phyloP scores from a whole-genome alignment of 2,113 vertebrate species.

The Sminthopsis crassicaudata region DNA sequence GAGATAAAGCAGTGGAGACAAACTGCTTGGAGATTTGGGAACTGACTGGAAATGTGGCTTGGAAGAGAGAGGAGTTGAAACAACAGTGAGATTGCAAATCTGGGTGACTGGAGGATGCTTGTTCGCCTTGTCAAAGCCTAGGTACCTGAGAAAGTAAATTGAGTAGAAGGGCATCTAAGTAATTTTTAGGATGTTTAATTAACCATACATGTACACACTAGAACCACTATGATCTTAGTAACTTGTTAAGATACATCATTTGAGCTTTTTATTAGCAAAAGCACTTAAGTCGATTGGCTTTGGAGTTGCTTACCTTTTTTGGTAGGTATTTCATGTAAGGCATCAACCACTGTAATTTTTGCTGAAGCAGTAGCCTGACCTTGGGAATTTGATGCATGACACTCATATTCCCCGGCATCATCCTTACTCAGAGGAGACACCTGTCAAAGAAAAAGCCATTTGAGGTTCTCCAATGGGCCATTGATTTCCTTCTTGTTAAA shows the following conservation, averaged over 20 bases:
- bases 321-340: conserved; percentile 86
- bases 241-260: not conserved
- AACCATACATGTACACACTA: not conserved
- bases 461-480: not conserved
- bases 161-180: not conserved
- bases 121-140: not conserved
- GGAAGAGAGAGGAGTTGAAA: no score
- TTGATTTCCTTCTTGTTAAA: not conserved
- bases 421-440: conserved; percentile 92
- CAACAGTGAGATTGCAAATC: not conserved
- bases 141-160: conserved; percentile 1
- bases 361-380: conserved; percentile 91
- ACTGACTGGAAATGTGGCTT: not conserved
- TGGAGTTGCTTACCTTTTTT: conserved; percentile 84
- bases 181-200: not conserved
- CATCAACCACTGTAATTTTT: conserved; percentile 89
- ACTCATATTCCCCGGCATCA: conserved; percentile 93
- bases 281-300: not conserved
- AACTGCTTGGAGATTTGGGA: not conserved
- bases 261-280: conserved; percentile 36
- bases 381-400: conserved; percentile 90
- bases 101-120: not conserved
- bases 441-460: conserved; percentile 77
- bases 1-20: not conserved
- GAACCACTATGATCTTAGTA: not conserved